Base-by-base conservation (phyloP, 2,888 invertebrate species). In the Tipula vernalis region DNA sequence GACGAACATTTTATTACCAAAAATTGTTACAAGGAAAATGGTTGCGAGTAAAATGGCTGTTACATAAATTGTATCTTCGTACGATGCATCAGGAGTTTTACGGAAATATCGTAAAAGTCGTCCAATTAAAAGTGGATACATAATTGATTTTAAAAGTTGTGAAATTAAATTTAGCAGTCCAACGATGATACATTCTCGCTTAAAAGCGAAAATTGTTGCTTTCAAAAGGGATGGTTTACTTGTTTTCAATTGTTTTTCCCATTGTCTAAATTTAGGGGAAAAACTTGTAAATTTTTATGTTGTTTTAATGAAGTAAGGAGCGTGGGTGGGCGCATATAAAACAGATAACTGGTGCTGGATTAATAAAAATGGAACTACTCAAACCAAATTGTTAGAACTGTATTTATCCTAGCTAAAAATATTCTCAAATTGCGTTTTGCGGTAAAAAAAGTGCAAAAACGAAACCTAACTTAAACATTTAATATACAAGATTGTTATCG, bases 1-100 rank as follows among this genome's bases (percentile, higher is more conserved):
- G 92, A 95, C 94, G 89, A 95, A 93, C 88, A 94, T 94, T 86
- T 95, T 95, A 90, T 95, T 94, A 86, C 92, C 91, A 1, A 92
- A 89, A 36, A 94, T 88, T 5, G 92, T 92, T 88, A 91, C 92
- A 0, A 90, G 86, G 3, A 90, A 90, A 87, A 91, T 91, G 57
- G 92, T 87, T 5, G 88, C 12, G 2, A 90, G 89, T 51, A 93
- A 90, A 18, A 91, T 91, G 3, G 91, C 92, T 0, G 93, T 93
- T 89, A 94, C 95, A 88, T 93, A 92, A n/a, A 94, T 90, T 0
- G 95, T 95, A 0, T 94, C 92, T 42, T 92, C 89, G 83, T 89
- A 90, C 0, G 89, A 88, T 90, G 92, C 91, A 0, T 90, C 89
- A 0, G 91, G 90, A 87, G 91, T 92, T 90, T 93, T 91, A 0